phyloP scores from a whole-genome alignment of 2,888 invertebrate species.

The Hesperia comma region DNA sequence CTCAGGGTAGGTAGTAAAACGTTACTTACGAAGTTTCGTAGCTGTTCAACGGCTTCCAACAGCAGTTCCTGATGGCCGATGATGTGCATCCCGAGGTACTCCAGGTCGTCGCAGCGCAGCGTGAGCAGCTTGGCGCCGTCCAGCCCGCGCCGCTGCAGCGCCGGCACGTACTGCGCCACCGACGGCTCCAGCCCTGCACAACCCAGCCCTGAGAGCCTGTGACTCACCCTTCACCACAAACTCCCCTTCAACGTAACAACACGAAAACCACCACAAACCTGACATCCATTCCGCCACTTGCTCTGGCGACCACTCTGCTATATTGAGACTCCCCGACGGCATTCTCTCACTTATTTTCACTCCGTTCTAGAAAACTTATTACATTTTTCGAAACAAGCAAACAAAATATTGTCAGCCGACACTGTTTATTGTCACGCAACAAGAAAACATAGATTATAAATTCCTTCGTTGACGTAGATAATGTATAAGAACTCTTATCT shows the following conservation, averaged over 20 bases:
- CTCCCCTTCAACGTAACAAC: slow-evolving; percentile 8
- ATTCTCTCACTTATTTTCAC: slow-evolving; percentile 23
- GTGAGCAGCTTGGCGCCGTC: slow-evolving; percentile 92
- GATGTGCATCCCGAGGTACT: slow-evolving; percentile 92
- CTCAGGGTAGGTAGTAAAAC: slow-evolving; percentile 12
- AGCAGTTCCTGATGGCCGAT: slow-evolving; percentile 97
- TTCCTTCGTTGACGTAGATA: not conserved
- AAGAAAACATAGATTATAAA: slow-evolving; percentile 16
- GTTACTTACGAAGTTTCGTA: slow-evolving; percentile 92
- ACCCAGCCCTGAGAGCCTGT: slow-evolving; percentile 46
- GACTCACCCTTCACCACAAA: slow-evolving; percentile 48
- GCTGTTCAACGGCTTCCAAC: slow-evolving; percentile 95
- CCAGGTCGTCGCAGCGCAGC: slow-evolving; percentile 94
- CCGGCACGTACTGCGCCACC: slow-evolving; percentile 91
- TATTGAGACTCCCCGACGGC: slow-evolving; percentile 72
- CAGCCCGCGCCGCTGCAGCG: slow-evolving; percentile 91
- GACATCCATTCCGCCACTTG: slow-evolving; percentile 96
- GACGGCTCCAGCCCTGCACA: slow-evolving; percentile 89
- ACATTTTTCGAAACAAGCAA: slow-evolving; percentile 30
- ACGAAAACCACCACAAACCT: slow-evolving; percentile 81
- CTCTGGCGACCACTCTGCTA: slow-evolving; percentile 95
- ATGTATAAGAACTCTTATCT: not conserved
- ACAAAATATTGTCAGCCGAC: slow-evolving; percentile 39
- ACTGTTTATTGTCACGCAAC: slow-evolving; percentile 38
- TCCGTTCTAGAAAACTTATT: slow-evolving; percentile 1